Conservation (phyloP, 2,113 vertebrate genomes). For the Lanius ludovicianus region DNA sequence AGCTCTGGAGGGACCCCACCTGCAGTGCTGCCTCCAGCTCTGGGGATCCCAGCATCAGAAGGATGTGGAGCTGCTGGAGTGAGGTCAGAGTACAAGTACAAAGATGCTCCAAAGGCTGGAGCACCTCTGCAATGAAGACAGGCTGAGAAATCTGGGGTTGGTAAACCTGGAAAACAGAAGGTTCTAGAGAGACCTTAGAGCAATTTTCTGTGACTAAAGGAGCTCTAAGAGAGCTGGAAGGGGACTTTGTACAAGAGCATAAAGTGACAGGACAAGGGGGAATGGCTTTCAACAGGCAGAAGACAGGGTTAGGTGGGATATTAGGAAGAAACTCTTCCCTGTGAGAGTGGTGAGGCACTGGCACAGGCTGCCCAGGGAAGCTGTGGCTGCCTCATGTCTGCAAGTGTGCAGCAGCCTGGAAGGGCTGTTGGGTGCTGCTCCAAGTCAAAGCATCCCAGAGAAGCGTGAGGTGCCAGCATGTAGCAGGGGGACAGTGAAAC, state of each 20-base stretch:
- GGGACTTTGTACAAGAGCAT: background rate
- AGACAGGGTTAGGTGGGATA: too few species aligned
- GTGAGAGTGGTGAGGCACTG: background rate
- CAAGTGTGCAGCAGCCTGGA: background rate
- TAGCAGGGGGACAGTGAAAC: background rate
- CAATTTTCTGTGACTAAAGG: background rate
- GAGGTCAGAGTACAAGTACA: background rate
- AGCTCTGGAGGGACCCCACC: background rate
- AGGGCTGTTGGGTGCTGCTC: background rate
- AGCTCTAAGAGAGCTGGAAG: background rate
- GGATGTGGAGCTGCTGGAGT: background rate
- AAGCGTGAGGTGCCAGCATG: fast-evolving
- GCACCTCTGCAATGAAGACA: background rate
- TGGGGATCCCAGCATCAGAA: background rate
- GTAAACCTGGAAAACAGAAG: background rate
- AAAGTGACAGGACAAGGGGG: background rate
- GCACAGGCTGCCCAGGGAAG: background rate
- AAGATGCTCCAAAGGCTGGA: background rate
- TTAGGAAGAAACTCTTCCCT: background rate
- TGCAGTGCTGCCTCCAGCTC: background rate
- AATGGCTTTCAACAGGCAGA: background rate
- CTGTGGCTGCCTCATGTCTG: background rate
- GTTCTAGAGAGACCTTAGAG: background rate
- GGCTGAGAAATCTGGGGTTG: background rate
- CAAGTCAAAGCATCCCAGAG: background rate